phyloP scores from a whole-genome alignment of 2,797 vertebrate species.

The Myotis planiceps region DNA sequence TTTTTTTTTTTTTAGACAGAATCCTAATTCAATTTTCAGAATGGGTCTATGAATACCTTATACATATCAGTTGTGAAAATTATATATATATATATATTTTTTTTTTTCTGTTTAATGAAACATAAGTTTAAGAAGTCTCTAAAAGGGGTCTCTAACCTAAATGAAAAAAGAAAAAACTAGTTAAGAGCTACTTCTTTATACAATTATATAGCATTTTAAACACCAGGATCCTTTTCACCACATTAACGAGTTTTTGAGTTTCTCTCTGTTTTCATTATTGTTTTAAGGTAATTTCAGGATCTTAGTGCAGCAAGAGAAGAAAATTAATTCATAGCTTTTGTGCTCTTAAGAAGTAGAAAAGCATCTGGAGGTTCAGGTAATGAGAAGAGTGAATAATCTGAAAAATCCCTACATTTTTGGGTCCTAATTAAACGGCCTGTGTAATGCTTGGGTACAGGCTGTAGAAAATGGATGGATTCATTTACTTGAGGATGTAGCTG shows the following conservation, averaged over 20 bases:
- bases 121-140: background rate
- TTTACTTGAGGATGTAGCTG: constrained; percentile 33
- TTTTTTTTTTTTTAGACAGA: background rate
- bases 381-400: constrained; percentile 52
- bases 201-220: constrained; percentile 13
- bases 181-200: background rate
- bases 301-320: constrained; percentile 51
- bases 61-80: background rate
- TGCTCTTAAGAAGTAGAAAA: constrained; percentile 61
- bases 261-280: constrained; percentile 28
- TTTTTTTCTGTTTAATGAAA: background rate
- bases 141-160: background rate
- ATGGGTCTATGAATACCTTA: background rate
- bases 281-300: constrained; percentile 47
- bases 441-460: constrained; percentile 41
- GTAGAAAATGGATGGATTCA: constrained; percentile 70
- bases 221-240: background rate
- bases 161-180: background rate
- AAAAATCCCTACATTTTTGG: constrained; percentile 46
- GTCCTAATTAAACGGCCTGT: constrained; percentile 56
- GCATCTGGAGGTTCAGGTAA: constrained; percentile 60
- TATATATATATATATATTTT: background rate
- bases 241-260: constrained; percentile 21
- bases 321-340: constrained; percentile 59
- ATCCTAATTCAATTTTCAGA: background rate